Evolutionary conservation across 64 coral and sea anemone species (phyloP).

Genomic region (Actinia tenebrosa): DNA sequence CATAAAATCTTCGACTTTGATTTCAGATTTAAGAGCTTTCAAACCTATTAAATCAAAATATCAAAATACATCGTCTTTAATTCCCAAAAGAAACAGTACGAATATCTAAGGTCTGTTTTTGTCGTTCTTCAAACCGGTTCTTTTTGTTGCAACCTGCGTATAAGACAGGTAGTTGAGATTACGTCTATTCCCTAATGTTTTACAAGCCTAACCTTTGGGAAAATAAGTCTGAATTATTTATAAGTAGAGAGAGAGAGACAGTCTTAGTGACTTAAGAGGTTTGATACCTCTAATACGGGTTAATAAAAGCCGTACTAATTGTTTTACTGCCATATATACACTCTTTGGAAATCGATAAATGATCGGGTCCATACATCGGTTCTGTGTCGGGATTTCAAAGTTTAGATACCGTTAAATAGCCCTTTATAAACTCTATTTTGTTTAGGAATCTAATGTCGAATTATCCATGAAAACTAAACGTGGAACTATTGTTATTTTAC

Average conservation of each 20-base stretch:
- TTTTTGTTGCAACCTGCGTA: not conserved
- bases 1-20: not conserved
- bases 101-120: not conserved
- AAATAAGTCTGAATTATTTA: not conserved
- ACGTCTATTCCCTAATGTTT: not conserved
- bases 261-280: not conserved
- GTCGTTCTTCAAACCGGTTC: not conserved
- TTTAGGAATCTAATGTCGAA: not conserved
- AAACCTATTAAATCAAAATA: not conserved
- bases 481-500: too few relatives aligned
- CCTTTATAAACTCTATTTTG: too few relatives aligned
- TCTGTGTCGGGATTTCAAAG: too few relatives aligned
- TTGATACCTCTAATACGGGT: not conserved
- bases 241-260: not conserved
- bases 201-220: not conserved
- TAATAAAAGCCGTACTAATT: too few relatives aligned
- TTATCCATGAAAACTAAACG: too few relatives aligned
- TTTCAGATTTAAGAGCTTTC: not conserved
- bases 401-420: not conserved
- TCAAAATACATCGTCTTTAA: not conserved
- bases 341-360: too few relatives aligned
- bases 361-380: too few relatives aligned
- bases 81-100: not conserved
- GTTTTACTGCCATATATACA: too few relatives aligned
- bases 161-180: not conserved